Base-by-base conservation (phyloP, 2,113 vertebrate genomes). In the Dromiciops gliroides region DNA sequence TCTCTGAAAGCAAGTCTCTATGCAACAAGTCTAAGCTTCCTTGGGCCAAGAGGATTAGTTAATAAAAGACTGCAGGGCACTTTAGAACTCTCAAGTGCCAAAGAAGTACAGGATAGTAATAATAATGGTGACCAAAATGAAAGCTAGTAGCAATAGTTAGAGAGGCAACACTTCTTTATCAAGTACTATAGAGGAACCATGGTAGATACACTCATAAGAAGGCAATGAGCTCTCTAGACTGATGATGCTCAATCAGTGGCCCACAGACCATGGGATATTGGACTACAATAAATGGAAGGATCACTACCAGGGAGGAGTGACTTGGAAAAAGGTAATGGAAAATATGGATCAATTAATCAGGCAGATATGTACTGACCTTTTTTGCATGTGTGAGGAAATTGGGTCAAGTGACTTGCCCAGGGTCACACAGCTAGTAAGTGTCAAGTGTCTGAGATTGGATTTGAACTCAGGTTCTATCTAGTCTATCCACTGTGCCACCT, bases 1-100 rank as follows among this genome's bases (percentile, higher is more conserved):
- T 7, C 25, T 83, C 92, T 91, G 49, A 50, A 48, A 11, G 8
- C 44, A 92, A 23, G 5, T 95, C 50, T 8, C n/a, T 51, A 25
- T 92, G 28, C 56, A 75, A 19, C 37, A 75, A 28, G n/a, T 10
- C 51, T 3, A 10, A 94, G 37, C 48, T 26, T 93, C 48, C 44
- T 28, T 12, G 28, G 14, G 48, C 28, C 56, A 56, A 12, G 16
- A 75, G 26, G n/a, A 11, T 60, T 1, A 24, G 50, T 28, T 11
- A 3, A 0, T 0, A 19, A 11, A 0, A 4, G n/a, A 48, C 23
- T 9, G 47, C 37, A 48, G 89, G 47, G 75, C 37, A 49, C 14
- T 19, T 2, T n/a, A 16, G 7, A 91, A 52, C 19, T 0, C 2
- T 3, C 44, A 89, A 48, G 50, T 89, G 37, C 49, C 52, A 49